Conservation (phyloP, 2,888 invertebrate species). For the Tiliacea aurago region DNA sequence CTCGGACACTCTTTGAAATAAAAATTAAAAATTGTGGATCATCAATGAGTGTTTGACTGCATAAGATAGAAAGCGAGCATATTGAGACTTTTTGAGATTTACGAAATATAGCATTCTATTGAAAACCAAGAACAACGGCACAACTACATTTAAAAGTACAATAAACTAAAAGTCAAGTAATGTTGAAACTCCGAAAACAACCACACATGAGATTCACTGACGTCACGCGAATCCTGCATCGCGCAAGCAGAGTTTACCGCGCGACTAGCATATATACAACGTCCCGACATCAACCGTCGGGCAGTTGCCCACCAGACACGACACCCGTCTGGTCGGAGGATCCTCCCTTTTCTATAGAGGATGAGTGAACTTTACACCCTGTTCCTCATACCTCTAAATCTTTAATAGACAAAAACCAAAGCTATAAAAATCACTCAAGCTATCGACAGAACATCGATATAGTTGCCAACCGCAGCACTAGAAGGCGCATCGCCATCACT, state of each 20-base stretch:
- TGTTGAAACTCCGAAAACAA: background rate
- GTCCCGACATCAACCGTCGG: no score
- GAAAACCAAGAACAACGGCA: no score
- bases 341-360: no score
- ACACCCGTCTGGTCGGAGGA: no score
- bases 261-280: no score
- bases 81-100: background rate
- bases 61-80: background rate
- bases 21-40: background rate
- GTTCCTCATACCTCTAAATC: no score
- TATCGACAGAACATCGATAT: slow-evolving; percentile 38
- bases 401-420: background rate
- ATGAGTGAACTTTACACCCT: no score
- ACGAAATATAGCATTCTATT: background rate
- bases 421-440: slow-evolving; percentile 9
- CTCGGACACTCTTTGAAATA: no score
- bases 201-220: background rate
- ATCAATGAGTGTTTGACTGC: background rate
- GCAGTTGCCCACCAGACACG: no score
- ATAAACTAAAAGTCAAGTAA: background rate
- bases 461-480: slow-evolving; percentile 38
- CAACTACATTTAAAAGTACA: no score
- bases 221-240: no score
- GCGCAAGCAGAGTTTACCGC: no score
- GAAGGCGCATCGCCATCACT: slow-evolving; percentile 49